A percentile compares a stretch with the other conserved stretches of the same genome.
phyloP scores from a whole-genome alignment of 2,113 vertebrate genomes.

The Ageneiosus marmoratus region DNA sequence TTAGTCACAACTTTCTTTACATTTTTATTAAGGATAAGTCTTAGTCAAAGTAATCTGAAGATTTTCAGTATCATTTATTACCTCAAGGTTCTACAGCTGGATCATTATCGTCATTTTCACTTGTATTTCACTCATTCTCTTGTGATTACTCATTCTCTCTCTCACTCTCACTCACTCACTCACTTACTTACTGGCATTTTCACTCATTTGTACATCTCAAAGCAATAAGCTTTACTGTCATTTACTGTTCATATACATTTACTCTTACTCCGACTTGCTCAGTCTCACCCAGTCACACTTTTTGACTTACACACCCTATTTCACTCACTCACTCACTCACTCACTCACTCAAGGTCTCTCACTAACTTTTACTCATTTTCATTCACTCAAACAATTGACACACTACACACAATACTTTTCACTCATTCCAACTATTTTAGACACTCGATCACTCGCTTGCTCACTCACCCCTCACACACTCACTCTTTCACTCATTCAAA shows the following conservation, averaged over 20 bases:
- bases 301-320: not conserved
- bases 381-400: not conserved
- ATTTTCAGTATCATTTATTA: not conserved
- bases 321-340: not conserved
- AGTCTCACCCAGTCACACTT: not conserved
- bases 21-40: not conserved
- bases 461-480: no score
- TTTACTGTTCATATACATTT: not conserved
- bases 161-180: not conserved
- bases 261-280: not conserved
- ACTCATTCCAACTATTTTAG: not conserved
- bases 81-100: not conserved
- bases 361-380: no score
- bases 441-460: not conserved
- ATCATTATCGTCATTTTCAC: not conserved
- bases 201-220: not conserved
- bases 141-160: not conserved
- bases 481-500: not conserved
- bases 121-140: not conserved
- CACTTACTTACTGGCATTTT: not conserved
- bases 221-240: no score
- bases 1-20: not conserved
- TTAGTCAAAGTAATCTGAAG: not conserved
- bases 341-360: not conserved
- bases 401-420: no score